Percentiles rank a stretch among this genome's conserved stretches.
Evolutionary conservation across 2,113 vertebrate species (phyloP).

Genomic region (Cisticola juncidis): DNA sequence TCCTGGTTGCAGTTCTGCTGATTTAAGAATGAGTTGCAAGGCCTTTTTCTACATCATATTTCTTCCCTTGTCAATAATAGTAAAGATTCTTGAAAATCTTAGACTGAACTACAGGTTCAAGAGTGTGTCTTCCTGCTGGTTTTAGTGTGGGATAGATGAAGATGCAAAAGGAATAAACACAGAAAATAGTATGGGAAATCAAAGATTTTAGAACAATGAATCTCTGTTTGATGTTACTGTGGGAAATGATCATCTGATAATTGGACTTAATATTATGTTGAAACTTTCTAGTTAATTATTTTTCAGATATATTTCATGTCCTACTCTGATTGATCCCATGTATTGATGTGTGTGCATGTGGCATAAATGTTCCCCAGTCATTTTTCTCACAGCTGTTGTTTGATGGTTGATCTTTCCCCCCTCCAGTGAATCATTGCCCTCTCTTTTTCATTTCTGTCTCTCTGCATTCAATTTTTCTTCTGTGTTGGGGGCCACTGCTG

Average conservation of each 20-base stretch:
- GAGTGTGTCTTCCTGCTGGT: background rate
- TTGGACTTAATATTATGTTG: background rate
- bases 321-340: rapidly evolving
- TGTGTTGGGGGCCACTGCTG: slow-evolving; percentile 31
- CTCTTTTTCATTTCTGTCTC: background rate
- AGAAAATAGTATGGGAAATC: background rate
- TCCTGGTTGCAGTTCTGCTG: background rate
- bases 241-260: background rate
- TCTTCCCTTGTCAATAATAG: background rate
- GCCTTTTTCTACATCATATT: background rate
- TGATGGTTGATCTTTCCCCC: background rate
- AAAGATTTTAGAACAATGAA: background rate
- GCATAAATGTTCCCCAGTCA: background rate
- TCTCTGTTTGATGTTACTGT: background rate
- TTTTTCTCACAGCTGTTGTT: background rate
- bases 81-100: background rate
- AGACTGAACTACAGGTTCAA: background rate
- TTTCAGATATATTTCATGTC: background rate
- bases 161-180: background rate
- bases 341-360: rapidly evolving
- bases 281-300: background rate
- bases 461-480: slow-evolving; percentile 46
- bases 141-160: background rate
- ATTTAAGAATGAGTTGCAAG: background rate
- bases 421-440: background rate